Percentiles rank a stretch among this genome's conserved stretches.
Evolutionary conservation across 2,113 vertebrate species (phyloP).

Genomic region (Haemorhous mexicanus): DNA sequence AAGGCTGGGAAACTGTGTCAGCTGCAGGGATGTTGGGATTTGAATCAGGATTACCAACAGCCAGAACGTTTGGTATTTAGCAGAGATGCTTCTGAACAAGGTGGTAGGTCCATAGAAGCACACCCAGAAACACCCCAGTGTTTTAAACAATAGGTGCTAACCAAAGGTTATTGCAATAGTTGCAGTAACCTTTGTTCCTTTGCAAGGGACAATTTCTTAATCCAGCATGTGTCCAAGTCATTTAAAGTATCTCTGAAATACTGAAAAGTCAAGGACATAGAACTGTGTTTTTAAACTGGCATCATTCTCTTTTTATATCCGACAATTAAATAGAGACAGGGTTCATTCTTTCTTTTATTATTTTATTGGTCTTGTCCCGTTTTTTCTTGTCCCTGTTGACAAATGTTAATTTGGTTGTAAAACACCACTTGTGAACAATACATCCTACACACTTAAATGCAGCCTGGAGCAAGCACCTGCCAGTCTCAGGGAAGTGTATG

Average conservation of each 20-base stretch:
- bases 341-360: background rate
- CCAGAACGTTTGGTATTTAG: background rate
- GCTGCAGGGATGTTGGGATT: background rate
- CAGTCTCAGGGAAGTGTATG: background rate
- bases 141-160: background rate
- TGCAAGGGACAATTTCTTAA: background rate
- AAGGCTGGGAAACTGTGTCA: background rate
- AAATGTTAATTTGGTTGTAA: constrained; percentile 25
- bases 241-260: background rate
- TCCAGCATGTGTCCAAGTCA: background rate
- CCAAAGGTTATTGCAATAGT: background rate
- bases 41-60: too few species aligned
- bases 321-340: background rate
- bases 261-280: background rate
- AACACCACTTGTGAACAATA: background rate
- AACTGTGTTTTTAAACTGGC: background rate
- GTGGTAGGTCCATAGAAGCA: background rate
- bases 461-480: constrained; percentile 36
- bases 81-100: background rate
- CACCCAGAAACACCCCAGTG: background rate
- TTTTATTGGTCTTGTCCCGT: background rate
- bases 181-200: background rate
- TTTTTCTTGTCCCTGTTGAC: background rate
- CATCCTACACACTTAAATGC: background rate
- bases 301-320: background rate